Conservation (phyloP, 1,140 invertebrate species). For the Grapholita molesta region DNA sequence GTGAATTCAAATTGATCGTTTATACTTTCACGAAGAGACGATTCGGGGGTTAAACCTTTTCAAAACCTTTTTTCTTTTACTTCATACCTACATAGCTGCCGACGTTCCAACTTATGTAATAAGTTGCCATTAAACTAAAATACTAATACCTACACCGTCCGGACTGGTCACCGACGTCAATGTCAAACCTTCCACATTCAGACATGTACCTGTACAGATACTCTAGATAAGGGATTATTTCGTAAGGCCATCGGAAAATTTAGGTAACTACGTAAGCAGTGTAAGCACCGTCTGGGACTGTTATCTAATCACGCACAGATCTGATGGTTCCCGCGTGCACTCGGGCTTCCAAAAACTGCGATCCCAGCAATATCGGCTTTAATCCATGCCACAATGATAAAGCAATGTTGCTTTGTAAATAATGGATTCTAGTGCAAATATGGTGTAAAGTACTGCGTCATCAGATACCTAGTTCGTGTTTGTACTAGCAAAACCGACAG, state of each 20-base stretch:
- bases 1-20: too few species aligned
- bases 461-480: slow-evolving; percentile 39
- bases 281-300: slow-evolving; percentile 6
- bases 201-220: neutral
- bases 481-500: slow-evolving; percentile 37
- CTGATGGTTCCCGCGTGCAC: neutral
- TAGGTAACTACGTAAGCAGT: neutral
- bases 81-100: too few species aligned
- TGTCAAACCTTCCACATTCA: neutral
- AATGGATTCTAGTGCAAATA: slow-evolving; percentile 26
- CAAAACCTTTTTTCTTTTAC: too few species aligned
- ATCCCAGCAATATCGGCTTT: neutral
- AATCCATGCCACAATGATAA: slow-evolving; percentile 8
- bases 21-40: too few species aligned
- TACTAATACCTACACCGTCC: too few species aligned
- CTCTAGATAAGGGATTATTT: slow-evolving; percentile 13
- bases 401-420: slow-evolving; percentile 8
- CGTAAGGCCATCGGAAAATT: slow-evolving; percentile 5
- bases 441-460: slow-evolving; percentile 49
- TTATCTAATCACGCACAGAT: slow-evolving; percentile 10
- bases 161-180: neutral
- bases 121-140: too few species aligned
- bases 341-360: neutral
- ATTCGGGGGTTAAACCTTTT: too few species aligned
- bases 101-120: too few species aligned